Evolutionary conservation across 2,113 vertebrate genomes (phyloP).

Genomic region (Rhabdornis inornatus): DNA sequence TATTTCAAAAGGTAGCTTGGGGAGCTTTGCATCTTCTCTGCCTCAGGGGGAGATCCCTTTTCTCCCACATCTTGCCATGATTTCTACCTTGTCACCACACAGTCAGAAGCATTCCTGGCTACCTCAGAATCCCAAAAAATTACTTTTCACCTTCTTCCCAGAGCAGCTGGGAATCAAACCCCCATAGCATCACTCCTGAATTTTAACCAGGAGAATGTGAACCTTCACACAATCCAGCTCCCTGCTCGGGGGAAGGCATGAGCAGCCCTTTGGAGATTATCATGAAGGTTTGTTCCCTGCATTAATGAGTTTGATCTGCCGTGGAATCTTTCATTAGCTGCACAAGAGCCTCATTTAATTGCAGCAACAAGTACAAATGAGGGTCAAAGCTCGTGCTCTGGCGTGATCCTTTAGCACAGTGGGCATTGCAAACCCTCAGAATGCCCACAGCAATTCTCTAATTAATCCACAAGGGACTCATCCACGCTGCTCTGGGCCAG

Average conservation of each 20-base stretch:
- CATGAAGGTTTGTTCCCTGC: rapidly evolving
- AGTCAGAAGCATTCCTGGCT: background rate
- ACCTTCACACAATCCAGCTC: background rate
- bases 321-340: background rate
- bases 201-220: background rate
- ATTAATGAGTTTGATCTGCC: background rate
- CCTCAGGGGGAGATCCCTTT: background rate
- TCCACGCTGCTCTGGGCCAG: background rate
- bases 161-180: background rate
- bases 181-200: rapidly evolving
- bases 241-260: rapidly evolving
- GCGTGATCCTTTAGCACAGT: background rate
- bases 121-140: background rate
- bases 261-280: background rate
- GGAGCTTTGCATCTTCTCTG: background rate
- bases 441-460: background rate
- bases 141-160: background rate
- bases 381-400: background rate
- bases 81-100: background rate
- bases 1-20: background rate
- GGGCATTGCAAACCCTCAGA: background rate
- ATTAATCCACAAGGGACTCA: background rate
- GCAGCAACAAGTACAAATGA: background rate
- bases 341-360: background rate
- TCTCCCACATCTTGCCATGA: background rate